These are phyloP conservation scores for Albula glossodonta DNA, from an alignment of 2,113 vertebrate species.

Conservation along the genomic window DNA sequence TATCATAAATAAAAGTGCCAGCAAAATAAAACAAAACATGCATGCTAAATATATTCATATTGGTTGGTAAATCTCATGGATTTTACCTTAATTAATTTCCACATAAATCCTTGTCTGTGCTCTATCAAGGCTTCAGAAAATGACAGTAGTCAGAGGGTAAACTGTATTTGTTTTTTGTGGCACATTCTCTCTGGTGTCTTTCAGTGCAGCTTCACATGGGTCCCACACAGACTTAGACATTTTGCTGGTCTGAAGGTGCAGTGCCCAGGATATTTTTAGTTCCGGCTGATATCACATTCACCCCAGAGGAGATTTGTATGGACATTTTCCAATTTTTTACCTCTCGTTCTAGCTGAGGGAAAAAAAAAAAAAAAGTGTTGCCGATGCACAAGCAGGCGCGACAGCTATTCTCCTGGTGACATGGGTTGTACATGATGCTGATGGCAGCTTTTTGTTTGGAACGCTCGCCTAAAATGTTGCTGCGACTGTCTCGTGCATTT, in stretches of 20 bases:
- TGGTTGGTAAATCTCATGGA: background rate
- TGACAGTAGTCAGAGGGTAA: background rate
- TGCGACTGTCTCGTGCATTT: constrained; percentile 39
- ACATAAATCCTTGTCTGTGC: background rate
- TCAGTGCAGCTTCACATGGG: background rate
- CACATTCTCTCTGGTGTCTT: background rate
- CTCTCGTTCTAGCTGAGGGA: background rate
- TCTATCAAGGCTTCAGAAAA: background rate
- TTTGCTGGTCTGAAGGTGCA: background rate
- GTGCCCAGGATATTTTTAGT: background rate
- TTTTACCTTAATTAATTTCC: constrained; percentile 3
- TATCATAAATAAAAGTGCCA: background rate
- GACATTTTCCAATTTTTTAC: constrained; percentile 10
- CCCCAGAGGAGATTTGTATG: constrained; percentile 9
- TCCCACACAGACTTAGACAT: background rate
- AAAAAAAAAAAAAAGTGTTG: constrained; percentile 17
- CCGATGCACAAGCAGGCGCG: constrained; percentile 37
- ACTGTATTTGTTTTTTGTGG: background rate
- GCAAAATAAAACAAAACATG: background rate
- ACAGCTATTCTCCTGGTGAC: constrained; percentile 32
- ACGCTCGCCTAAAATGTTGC: constrained; percentile 56
- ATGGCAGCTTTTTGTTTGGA: constrained; percentile 43
- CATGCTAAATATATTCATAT: background rate
- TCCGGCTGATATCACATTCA: constrained; percentile 5
- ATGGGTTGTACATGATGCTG: constrained; percentile 46